phyloP scores from a whole-genome alignment of 2,888 invertebrate genomes.

The Oligia latruncula region DNA sequence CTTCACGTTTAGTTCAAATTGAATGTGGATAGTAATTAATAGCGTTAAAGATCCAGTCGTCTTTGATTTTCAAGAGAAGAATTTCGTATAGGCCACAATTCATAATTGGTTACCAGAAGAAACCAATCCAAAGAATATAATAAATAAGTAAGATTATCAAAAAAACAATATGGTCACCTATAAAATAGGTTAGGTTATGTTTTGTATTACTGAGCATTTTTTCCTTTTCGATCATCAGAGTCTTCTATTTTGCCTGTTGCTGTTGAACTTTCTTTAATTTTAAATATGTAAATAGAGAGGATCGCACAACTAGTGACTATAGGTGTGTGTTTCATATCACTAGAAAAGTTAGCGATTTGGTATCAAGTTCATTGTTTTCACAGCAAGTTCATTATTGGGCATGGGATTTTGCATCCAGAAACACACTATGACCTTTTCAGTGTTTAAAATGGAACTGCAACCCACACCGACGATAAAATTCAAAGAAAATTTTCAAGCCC shows the following conservation, averaged over 20 bases:
- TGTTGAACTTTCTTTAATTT: not conserved
- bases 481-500: not conserved
- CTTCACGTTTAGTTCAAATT: slow-evolving; percentile 63
- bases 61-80: not conserved
- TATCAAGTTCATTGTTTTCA: not conserved
- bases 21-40: slow-evolving; percentile 57
- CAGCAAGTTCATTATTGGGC: not conserved
- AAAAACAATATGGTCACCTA: not conserved
- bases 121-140: not conserved
- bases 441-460: slow-evolving; percentile 6
- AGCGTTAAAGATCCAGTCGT: slow-evolving; percentile 15
- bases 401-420: not conserved
- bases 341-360: not conserved
- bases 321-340: not conserved
- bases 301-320: not conserved
- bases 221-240: not conserved
- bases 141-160: not conserved
- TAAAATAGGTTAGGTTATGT: not conserved
- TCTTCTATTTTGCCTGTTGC: not conserved
- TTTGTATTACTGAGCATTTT: not conserved
- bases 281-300: not conserved
- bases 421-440: not conserved
- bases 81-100: not conserved
- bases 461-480: not conserved
- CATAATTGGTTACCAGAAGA: not conserved